A percentile compares a stretch with the other conserved stretches of the same genome.
These are phyloP conservation scores for Pseudonaja textilis DNA, from an alignment of 2,113 vertebrate species.

Conservation along the genomic window DNA sequence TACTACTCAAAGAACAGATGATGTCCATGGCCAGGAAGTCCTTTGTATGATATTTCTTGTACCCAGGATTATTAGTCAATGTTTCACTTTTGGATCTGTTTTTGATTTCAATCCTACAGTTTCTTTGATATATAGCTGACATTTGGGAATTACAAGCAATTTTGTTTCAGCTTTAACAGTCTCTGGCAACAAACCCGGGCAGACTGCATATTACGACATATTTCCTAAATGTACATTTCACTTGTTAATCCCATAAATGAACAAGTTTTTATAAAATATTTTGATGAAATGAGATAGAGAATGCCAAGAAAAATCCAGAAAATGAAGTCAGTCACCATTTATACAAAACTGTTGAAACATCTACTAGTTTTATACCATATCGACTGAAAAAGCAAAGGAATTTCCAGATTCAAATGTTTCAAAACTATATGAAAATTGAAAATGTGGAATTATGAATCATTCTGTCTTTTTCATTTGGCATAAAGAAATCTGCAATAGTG, in stretches of 20 bases:
- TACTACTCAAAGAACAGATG: background rate
- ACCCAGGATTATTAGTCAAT: no score
- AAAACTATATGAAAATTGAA: background rate
- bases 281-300: constrained; percentile 67
- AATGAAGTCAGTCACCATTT: constrained; percentile 66
- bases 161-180: constrained; percentile 64
- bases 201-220: constrained; percentile 63
- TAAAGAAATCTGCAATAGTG: background rate
- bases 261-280: constrained; percentile 66
- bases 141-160: constrained; percentile 67
- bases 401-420: constrained; percentile 44
- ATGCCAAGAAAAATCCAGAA: constrained; percentile 68
- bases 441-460: background rate
- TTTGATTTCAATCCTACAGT: constrained; percentile 42
- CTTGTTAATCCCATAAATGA: constrained; percentile 66
- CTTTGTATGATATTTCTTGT: background rate
- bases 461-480: background rate
- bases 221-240: constrained; percentile 62
- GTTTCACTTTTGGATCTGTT: constrained; percentile 21
- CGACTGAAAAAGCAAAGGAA: constrained; percentile 56
- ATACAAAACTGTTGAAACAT: constrained; percentile 62
- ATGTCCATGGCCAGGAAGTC: background rate
- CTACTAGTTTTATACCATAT: constrained; percentile 61
- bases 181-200: constrained; percentile 59
- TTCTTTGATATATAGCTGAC: constrained; percentile 50